These are phyloP conservation scores for Tetragonula clypearis DNA, from an alignment of 1,140 invertebrate genomes.

Conservation along the genomic window DNA sequence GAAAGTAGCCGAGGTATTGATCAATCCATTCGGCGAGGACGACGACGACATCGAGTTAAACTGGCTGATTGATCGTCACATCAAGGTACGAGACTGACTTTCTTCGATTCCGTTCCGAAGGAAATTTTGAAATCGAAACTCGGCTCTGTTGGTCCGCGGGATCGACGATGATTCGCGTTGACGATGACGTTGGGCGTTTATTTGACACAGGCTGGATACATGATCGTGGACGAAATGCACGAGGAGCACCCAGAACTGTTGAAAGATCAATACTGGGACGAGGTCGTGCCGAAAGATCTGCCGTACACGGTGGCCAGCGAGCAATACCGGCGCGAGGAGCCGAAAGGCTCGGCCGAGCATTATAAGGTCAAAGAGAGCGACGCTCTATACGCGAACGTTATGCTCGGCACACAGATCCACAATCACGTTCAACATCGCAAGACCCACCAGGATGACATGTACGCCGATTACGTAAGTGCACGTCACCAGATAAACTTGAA, in stretches of 20 bases:
- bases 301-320: constrained; percentile 93
- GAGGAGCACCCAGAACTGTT: constrained; percentile 94
- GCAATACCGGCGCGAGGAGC: constrained; percentile 90
- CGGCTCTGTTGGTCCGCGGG: background rate
- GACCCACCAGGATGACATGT: constrained; percentile 88
- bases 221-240: constrained; percentile 96
- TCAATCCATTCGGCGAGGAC: constrained; percentile 96
- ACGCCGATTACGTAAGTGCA: constrained; percentile 91
- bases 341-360: constrained; percentile 91
- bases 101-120: too few species aligned
- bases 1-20: constrained; percentile 95
- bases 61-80: constrained; percentile 94
- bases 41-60: constrained; percentile 97
- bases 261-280: constrained; percentile 95
- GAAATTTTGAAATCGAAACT: background rate
- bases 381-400: constrained; percentile 89
- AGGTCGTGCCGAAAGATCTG: constrained; percentile 93
- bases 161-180: background rate
- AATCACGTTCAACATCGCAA: constrained; percentile 83
- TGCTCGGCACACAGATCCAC: constrained; percentile 80
- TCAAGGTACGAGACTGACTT: constrained; percentile 85
- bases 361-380: constrained; percentile 93
- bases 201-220: constrained; percentile 88
- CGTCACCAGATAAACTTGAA: constrained; percentile 33
- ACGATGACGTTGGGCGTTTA: background rate